A percentile compares a stretch with the other conserved stretches of the same genome.
Conservation (phyloP, 2,113 vertebrate species). For the Istiophorus platypterus region DNA sequence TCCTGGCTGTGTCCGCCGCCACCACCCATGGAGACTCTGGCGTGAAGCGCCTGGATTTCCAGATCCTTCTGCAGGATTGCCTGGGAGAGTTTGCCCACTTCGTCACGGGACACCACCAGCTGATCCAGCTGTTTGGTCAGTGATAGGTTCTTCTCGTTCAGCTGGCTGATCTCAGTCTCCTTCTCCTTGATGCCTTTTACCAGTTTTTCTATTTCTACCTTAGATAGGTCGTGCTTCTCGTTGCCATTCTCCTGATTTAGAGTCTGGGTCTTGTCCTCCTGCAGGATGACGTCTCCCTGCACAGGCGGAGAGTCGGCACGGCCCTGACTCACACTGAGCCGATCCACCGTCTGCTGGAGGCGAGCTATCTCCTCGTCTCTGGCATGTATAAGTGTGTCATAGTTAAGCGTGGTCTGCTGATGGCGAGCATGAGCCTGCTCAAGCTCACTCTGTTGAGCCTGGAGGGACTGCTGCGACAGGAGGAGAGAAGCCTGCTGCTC, state of each 20-base stretch:
- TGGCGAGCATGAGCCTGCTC: slow-evolving; percentile 88
- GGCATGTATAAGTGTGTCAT: slow-evolving; percentile 88
- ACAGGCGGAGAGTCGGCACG: slow-evolving; percentile 78
- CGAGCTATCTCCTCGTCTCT: slow-evolving; percentile 91
- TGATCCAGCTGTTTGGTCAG: slow-evolving; percentile 92
- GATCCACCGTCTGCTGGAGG: slow-evolving; percentile 88
- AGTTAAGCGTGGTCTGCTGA: slow-evolving; percentile 89
- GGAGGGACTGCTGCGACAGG: slow-evolving; percentile 88
- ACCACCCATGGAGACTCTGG: slow-evolving; percentile 85
- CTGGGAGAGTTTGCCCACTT: slow-evolving; percentile 93
- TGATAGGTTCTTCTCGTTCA: slow-evolving; percentile 95
- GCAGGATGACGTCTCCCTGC: slow-evolving; percentile 87
- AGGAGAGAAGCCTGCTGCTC: slow-evolving; percentile 87
- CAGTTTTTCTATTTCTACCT: slow-evolving; percentile 92
- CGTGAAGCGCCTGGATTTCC: slow-evolving; percentile 94
- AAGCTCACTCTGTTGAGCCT: slow-evolving; percentile 89
- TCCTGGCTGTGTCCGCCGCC: slow-evolving; percentile 88
- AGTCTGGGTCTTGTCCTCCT: slow-evolving; percentile 90
- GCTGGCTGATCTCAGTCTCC: slow-evolving; percentile 92
- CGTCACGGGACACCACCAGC: slow-evolving; percentile 88
- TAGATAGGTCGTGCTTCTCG: slow-evolving; percentile 97
- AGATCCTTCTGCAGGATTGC: slow-evolving; percentile 95
- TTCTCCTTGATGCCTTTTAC: slow-evolving; percentile 95
- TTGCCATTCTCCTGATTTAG: slow-evolving; percentile 92
- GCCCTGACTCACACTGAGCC: slow-evolving; percentile 83